Evolutionary conservation across 53 echinoderm and acorn worm genomes (phyloP).

Genomic region (Paracentrotus lividus): DNA sequence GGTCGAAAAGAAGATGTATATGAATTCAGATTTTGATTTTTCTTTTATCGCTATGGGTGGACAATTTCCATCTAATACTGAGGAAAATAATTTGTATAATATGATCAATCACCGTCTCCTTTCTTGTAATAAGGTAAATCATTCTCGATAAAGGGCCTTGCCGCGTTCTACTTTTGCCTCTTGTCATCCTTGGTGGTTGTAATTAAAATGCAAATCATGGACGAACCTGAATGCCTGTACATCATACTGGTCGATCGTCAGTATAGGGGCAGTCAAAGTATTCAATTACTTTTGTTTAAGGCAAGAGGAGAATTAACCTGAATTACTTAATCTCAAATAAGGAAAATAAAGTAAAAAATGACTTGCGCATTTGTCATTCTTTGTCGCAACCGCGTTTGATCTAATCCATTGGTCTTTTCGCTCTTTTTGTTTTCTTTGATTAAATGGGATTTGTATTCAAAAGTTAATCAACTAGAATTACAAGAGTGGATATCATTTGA

Average conservation of each 20-base stretch:
- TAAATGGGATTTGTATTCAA: constrained; percentile 10
- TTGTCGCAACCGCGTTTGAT: neutral
- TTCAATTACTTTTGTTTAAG: neutral
- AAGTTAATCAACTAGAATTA: constrained; percentile 10
- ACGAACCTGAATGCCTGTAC: neutral
- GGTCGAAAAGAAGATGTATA: neutral
- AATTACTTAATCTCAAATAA: neutral
- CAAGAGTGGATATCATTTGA: neutral
- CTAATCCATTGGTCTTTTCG: neutral
- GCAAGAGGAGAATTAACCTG: neutral
- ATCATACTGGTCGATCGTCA: neutral
- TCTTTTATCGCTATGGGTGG: neutral
- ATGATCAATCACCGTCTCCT: neutral
- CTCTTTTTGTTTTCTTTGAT: constrained; percentile 10
- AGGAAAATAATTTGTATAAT: neutral
- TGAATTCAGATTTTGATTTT: neutral
- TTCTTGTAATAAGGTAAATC: neutral
- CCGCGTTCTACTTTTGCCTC: constrained; percentile 6
- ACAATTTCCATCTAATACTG: neutral
- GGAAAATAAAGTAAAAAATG: neutral
- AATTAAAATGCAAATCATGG: constrained; percentile 36
- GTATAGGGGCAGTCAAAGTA: neutral
- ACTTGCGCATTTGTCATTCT: neutral
- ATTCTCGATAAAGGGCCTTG: neutral
- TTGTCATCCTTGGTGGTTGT: neutral